Conservation (phyloP, 2,113 vertebrate species). For the Copsychus sechellarum region DNA sequence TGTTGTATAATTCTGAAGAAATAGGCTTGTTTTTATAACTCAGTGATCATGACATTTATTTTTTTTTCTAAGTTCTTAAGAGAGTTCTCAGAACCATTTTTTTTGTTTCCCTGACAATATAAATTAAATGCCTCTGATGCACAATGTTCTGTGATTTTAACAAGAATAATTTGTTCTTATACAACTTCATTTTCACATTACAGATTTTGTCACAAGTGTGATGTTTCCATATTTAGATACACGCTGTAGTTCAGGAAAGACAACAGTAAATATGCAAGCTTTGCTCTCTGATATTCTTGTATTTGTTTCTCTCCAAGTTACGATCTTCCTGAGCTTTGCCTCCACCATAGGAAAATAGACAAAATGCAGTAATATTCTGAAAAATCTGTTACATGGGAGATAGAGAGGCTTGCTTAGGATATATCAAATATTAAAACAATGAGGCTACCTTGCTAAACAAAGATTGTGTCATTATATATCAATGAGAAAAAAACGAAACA, state of each 20-base stretch:
- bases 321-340: not conserved
- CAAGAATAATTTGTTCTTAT: not conserved
- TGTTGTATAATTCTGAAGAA: not conserved
- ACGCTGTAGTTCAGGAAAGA: not conserved
- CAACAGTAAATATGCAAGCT: not conserved
- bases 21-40: not conserved
- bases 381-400: not conserved
- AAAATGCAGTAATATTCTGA: not conserved
- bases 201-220: not conserved
- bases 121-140: not conserved
- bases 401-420: not conserved
- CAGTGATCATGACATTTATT: not conserved
- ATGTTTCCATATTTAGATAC: not conserved
- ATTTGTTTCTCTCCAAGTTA: not conserved
- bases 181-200: not conserved
- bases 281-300: not conserved
- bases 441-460: not conserved
- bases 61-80: conserved; percentile 10
- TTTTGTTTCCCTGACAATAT: not conserved
- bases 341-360: not conserved
- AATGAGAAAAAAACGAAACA: not conserved
- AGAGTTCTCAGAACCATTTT: not conserved
- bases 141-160: not conserved
- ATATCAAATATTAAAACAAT: not conserved
- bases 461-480: not conserved